Evolutionary conservation across 2,888 invertebrate species (phyloP), one percentile per base, ranked within the genome.

Genomic region (Neoitamus cyanurus): DNA sequence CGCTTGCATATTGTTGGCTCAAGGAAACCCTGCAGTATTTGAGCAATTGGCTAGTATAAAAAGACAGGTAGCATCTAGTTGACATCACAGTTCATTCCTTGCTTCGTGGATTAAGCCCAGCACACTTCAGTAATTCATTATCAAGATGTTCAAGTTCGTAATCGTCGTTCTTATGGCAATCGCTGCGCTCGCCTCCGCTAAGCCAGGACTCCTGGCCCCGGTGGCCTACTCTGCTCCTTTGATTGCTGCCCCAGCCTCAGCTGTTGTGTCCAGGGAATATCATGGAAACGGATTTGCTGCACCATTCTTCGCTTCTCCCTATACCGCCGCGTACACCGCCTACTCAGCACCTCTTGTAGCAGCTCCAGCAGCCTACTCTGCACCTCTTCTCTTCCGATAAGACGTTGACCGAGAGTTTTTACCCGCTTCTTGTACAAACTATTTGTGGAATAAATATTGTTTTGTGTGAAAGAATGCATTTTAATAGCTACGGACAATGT

Each of bases 271-370:
- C 2, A 37, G 75, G 30, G 75, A 75, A 75, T 75, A 75, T 25
- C 75, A 75, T 28, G 75, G 58, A 30, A 93, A 94, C 87, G 93
- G 93, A 9, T 88, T 93, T 15, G 93, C 93, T n/a, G n/a, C n/a
- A n/a, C n/a, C n/a, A 25, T 58, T 48, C 75, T n/a, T n/a, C n/a
- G n/a, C n/a, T 78, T 46, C 77, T 34, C 48, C 78, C 1, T 58
- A 30, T 31, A 31, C 78, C 31, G 78, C 78, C 58, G 78, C 78
- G 1, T 78, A 78, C 31, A 34, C 48, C 48, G 78, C 78, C 13
- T 58, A 48, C 3, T 58, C 31, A 37, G 58, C 78, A 15, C 85
- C 85, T 7, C 85, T 85, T 58, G 84, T 84, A 15, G 83, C 83
- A 7, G 83, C 83, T 28, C 80, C 84, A 34, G 84, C 85, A 15